These are phyloP conservation scores for Matsumurasca onukii DNA, from an alignment of 1,140 invertebrate species.

Conservation along the genomic window DNA sequence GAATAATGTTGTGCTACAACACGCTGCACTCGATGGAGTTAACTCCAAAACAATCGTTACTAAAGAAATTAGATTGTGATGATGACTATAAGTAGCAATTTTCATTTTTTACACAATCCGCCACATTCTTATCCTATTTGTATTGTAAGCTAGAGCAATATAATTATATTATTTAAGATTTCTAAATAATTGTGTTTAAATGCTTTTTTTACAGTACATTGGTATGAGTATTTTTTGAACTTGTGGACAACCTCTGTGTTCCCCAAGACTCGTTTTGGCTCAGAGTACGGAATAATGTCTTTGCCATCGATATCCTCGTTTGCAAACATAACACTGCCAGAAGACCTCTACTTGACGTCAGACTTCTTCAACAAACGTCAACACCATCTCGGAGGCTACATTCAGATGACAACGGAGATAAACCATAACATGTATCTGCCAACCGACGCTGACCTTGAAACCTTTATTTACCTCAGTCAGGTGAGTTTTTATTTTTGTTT, in stretches of 20 bases:
- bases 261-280: conserved; percentile 82
- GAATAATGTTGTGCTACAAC: too few species aligned
- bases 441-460: conserved; percentile 47
- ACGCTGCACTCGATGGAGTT: too few species aligned
- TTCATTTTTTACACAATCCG: too few species aligned
- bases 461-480: conserved; percentile 74
- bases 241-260: conserved; percentile 78
- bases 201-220: conserved; percentile 69
- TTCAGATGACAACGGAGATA: conserved; percentile 51
- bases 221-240: conserved; percentile 84
- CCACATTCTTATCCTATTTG: too few species aligned
- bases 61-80: too few species aligned
- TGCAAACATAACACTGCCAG: conserved; percentile 51
- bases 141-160: too few species aligned
- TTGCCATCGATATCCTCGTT: conserved; percentile 70
- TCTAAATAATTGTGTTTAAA: too few species aligned
- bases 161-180: too few species aligned
- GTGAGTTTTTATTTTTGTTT: conserved; percentile 46
- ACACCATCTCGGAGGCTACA: conserved; percentile 74
- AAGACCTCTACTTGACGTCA: conserved; percentile 64
- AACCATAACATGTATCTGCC: conserved; percentile 31
- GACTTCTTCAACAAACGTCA: conserved; percentile 73
- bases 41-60: too few species aligned
- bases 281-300: conserved; percentile 95
- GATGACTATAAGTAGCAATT: too few species aligned